These are phyloP conservation scores for Girardinus metallicus DNA, from an alignment of 2,797 vertebrate genomes.

Conservation along the genomic window DNA sequence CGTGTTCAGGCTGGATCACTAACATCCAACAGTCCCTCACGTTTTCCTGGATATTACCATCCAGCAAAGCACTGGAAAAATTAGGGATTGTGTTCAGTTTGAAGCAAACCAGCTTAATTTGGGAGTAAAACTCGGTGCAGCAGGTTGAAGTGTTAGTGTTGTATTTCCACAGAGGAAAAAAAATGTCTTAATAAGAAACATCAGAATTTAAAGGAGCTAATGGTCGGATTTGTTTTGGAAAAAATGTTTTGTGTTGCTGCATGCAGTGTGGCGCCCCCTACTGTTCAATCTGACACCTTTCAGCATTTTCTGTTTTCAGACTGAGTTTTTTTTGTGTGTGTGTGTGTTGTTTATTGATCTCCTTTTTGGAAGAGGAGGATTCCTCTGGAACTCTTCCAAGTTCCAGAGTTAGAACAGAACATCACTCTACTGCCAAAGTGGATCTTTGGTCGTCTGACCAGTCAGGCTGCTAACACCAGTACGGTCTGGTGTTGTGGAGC, in stretches of 20 bases:
- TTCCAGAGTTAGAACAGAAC: neutral
- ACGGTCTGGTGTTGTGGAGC: neutral
- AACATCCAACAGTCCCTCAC: neutral
- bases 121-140: neutral
- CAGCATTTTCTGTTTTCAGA: neutral
- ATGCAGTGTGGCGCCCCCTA: neutral
- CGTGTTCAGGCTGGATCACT: too few species aligned
- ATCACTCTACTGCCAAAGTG: neutral
- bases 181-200: neutral
- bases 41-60: neutral
- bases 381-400: constrained; percentile 17
- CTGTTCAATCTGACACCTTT: neutral
- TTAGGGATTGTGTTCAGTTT: neutral
- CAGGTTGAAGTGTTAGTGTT: neutral
- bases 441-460: neutral
- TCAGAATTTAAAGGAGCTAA: neutral
- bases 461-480: neutral
- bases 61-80: neutral
- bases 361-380: constrained; percentile 1
- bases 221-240: neutral
- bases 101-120: neutral
- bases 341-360: neutral
- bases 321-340: neutral
- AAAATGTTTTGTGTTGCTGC: neutral
- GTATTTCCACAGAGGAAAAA: neutral